Percentiles rank a stretch among this genome's conserved stretches.
Evolutionary conservation across 2,797 vertebrate genomes (phyloP).

Genomic region (Epinephelus coioides): DNA sequence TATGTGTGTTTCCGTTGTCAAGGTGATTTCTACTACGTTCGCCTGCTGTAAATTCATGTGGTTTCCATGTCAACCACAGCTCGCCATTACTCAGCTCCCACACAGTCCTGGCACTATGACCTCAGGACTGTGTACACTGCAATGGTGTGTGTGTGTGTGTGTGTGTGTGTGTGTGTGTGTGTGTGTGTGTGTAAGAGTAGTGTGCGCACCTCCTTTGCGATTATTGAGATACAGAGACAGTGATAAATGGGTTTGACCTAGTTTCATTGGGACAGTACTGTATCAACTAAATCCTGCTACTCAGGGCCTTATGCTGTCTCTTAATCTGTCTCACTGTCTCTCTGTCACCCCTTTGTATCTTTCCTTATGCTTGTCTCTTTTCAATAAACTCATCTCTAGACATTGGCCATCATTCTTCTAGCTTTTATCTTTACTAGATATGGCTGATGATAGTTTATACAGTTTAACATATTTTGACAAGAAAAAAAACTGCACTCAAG

Average conservation of each 20-base stretch:
- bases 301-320: conserved; percentile 28
- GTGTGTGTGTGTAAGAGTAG: neutral
- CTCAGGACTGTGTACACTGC: conserved; percentile 56
- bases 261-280: conserved; percentile 56
- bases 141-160: conserved; percentile 7
- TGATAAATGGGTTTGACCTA: conserved; percentile 68
- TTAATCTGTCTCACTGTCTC: conserved; percentile 19
- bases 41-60: conserved; percentile 69
- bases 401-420: neutral
- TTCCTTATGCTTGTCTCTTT: conserved; percentile 1
- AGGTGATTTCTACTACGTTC: conserved; percentile 56
- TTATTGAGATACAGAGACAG: conserved; percentile 47
- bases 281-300: conserved; percentile 44
- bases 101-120: conserved; percentile 69
- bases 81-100: conserved; percentile 74
- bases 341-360: neutral
- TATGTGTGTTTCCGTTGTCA: conserved; percentile 55
- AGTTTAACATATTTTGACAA: neutral
- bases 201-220: conserved; percentile 25
- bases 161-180: neutral
- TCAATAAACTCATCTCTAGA: neutral
- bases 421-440: neutral
- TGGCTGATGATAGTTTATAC: neutral
- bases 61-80: conserved; percentile 82
- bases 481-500: neutral